Evolutionary conservation across 2,888 invertebrate genomes (phyloP), one percentile per base, ranked within the genome.

Genomic region (Amblyjoppa proteus): DNA sequence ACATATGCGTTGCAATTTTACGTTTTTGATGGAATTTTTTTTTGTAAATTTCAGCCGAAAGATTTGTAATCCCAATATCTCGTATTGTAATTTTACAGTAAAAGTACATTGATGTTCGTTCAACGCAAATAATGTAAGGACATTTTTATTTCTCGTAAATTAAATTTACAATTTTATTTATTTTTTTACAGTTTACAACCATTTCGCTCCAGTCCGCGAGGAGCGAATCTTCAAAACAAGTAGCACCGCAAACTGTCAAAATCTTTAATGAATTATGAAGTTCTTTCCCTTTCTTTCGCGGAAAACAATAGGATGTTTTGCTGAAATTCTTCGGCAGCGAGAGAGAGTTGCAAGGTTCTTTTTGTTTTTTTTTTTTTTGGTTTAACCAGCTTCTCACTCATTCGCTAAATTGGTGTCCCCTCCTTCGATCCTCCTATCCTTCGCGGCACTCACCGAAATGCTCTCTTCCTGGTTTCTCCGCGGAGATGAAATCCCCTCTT

Each of bases 231-330:
- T 61, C 16, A 28, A 28, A 51, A 69, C 13, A 45, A 45, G 53
- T 38, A 25, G 25, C 38, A 6, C 13, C 34, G 6, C 49, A 45
- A 64, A 71, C 20, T 16, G 45, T 38, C 56, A 69, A 74, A 56
- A 74, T 81, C 68, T 66, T 56, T 56, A 49, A 45, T 25, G 38
- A 9, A 45, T 45, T 49, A 7, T 56, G 49, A 58, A 2, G 31
- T 45, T 70, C 34, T 81, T 81, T 80, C 53, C 56, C 28, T 61
- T 76, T 41, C 7, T 9, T 41, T 41, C 41, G 41, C 76, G 28
- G 49, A 56, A 81, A 81, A 81, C 51, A 81, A 81, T 56, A 58
- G 41, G 68, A 68, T 68, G 74, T 75, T 75, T 81, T 74, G 74
- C 74, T 74, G 2, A 70, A 76, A 84, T 61, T 73, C 31, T 68